phyloP scores from a whole-genome alignment of 2,888 invertebrate species.

The Chirona hameri region DNA sequence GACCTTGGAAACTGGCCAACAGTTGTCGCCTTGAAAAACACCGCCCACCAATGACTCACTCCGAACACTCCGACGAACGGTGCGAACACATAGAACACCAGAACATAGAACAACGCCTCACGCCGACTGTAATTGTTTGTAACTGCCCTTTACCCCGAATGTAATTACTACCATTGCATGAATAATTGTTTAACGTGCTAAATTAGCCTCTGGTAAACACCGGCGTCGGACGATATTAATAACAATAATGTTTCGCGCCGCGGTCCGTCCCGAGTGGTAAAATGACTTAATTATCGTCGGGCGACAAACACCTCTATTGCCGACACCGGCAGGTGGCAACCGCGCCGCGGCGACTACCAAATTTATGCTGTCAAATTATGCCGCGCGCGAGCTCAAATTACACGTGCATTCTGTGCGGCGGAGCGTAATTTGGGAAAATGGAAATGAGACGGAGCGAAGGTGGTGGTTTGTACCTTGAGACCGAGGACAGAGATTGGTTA shows the following conservation, averaged over 20 bases:
- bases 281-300: background rate
- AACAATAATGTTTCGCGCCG: background rate
- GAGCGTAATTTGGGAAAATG: background rate
- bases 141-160: background rate
- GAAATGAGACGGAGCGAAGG: background rate
- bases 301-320: constrained; percentile 1
- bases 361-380: constrained; percentile 24
- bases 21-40: no score
- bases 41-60: no score
- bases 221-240: background rate
- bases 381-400: background rate
- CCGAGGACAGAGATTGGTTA: background rate
- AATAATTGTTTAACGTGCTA: constrained; percentile 2
- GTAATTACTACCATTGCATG: background rate
- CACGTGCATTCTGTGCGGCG: background rate
- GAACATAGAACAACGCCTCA: no score
- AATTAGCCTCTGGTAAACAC: background rate
- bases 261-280: background rate
- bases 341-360: background rate
- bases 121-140: constrained; percentile 13
- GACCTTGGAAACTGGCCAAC: no score
- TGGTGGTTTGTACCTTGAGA: background rate
- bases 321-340: background rate
- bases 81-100: background rate
- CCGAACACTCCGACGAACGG: background rate